A percentile compares a stretch with the other conserved stretches of the same genome.
phyloP scores from a whole-genome alignment of 1,140 invertebrate genomes.

The Ostrea edulis region DNA sequence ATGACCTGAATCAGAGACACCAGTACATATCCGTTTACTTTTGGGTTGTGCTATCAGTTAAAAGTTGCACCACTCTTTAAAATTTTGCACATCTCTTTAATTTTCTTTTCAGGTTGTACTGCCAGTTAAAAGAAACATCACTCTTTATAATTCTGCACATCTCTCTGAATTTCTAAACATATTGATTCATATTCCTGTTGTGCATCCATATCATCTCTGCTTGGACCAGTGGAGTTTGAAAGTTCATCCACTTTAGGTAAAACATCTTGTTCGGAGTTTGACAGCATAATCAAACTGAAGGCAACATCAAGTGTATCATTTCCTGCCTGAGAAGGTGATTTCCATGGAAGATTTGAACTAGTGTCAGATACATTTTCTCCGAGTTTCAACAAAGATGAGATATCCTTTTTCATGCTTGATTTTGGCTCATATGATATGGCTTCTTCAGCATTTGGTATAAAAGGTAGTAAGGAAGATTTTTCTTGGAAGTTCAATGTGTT shows the following conservation, averaged over 20 bases:
- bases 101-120: too few species aligned
- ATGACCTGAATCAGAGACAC: too few species aligned
- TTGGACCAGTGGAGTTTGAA: neutral
- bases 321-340: neutral
- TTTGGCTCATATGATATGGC: neutral
- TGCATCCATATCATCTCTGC: neutral
- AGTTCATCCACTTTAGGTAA: neutral
- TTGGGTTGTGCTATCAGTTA: too few species aligned
- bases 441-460: neutral
- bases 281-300: neutral
- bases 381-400: neutral
- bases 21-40: too few species aligned
- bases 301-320: constrained; percentile 1
- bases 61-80: too few species aligned
- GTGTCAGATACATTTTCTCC: neutral
- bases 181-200: neutral
- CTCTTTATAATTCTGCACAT: constrained; percentile 1
- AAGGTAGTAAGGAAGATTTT: neutral
- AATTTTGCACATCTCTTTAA: too few species aligned
- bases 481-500: neutral
- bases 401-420: neutral
- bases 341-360: neutral
- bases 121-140: neutral
- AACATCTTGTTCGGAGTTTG: neutral
- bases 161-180: constrained; percentile 16